phyloP scores from a whole-genome alignment of 2,888 invertebrate species.

The Sipha maydis region DNA sequence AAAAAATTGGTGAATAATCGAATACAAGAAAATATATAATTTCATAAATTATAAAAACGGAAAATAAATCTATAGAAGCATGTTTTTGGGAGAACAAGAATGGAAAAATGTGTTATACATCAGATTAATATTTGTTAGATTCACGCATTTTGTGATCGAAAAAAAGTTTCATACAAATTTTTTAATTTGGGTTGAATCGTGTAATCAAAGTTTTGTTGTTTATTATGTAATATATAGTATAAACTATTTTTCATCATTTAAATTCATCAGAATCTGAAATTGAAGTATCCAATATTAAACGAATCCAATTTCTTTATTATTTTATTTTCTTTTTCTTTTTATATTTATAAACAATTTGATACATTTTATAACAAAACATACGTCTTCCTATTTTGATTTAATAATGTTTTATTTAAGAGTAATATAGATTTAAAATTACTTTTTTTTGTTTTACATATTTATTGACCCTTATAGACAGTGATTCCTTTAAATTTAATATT shows the following conservation, averaged over 20 bases:
- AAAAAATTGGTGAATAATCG: background rate
- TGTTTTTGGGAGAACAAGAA: no score
- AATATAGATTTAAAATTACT: no score
- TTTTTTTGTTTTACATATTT: no score
- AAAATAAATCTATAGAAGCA: no score
- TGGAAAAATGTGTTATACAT: background rate
- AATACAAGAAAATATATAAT: background rate
- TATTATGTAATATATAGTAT: background rate
- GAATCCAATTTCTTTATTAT: background rate
- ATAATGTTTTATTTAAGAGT: background rate
- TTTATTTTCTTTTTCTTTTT: background rate
- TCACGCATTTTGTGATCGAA: background rate
- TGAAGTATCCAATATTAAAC: background rate
- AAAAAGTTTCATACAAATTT: background rate
- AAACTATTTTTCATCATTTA: background rate
- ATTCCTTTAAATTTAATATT: no score
- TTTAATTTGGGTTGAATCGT: background rate
- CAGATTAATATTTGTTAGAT: background rate
- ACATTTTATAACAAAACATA: background rate
- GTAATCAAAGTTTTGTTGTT: background rate
- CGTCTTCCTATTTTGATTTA: background rate
- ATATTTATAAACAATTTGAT: background rate
- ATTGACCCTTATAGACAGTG: no score
- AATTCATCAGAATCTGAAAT: background rate
- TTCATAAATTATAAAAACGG: background rate